Conservation (phyloP, 2,113 vertebrate genomes). For the Macquaria australasica region DNA sequence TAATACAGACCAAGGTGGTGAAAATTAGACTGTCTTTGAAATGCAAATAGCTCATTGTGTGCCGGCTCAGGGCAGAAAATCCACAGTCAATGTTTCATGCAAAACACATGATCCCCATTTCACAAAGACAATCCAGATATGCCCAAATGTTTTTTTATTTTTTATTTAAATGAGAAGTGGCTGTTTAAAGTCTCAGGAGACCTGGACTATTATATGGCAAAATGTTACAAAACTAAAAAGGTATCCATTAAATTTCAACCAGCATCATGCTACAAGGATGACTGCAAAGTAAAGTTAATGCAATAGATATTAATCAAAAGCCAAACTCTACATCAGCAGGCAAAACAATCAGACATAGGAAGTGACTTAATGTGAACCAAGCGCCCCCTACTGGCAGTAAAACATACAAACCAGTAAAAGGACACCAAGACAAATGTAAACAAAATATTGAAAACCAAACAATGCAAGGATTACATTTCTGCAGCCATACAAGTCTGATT, state of each 20-base stretch:
- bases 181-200: constrained; percentile 1
- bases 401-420: constrained; percentile 21
- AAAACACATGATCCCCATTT: constrained; percentile 42
- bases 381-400: constrained; percentile 77
- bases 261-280: constrained; percentile 22
- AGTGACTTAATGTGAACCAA: constrained; percentile 28
- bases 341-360: neutral
- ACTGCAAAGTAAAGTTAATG: constrained; percentile 25
- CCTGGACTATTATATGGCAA: constrained; percentile 13
- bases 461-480: constrained; percentile 7
- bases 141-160: constrained; percentile 5
- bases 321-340: constrained; percentile 21
- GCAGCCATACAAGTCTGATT: constrained; percentile 3
- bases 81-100: constrained; percentile 29
- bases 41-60: constrained; percentile 71
- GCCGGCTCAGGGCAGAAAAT: constrained; percentile 21
- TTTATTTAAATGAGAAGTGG: constrained; percentile 53
- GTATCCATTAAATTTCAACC: constrained; percentile 9
- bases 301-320: constrained; percentile 15
- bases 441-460: constrained; percentile 11
- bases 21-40: constrained; percentile 71
- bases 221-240: constrained; percentile 30
- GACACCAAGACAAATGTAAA: neutral
- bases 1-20: constrained; percentile 42
- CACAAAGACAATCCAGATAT: constrained; percentile 47